Conservation (phyloP, 1,140 invertebrate genomes). For the Heliconius nattereri region DNA sequence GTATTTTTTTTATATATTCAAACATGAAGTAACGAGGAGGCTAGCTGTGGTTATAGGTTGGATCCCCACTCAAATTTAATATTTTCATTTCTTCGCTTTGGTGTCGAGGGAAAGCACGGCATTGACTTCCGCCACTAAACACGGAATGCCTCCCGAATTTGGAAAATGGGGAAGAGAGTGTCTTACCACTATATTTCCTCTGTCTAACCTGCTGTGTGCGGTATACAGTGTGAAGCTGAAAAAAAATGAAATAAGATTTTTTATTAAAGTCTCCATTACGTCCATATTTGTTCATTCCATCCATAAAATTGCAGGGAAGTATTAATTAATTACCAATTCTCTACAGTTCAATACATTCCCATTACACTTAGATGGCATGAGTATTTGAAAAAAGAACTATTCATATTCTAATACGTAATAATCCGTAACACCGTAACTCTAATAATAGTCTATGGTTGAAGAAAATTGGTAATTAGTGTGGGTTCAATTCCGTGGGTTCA, state of each 20-base stretch:
- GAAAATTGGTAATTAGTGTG: conserved; percentile 54
- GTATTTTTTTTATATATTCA: background rate
- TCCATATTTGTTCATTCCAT: background rate
- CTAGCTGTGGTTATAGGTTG: no score
- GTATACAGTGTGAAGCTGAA: no score
- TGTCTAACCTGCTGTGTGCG: no score
- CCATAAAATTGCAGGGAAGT: background rate
- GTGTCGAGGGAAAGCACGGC: no score
- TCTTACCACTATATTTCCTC: no score
- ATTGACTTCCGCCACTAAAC: no score
- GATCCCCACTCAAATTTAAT: no score
- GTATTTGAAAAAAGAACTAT: background rate
- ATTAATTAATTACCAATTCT: background rate
- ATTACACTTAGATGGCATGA: background rate
- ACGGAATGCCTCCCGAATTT: no score
- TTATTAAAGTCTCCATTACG: background rate
- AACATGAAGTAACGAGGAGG: no score
- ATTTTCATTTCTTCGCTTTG: no score
- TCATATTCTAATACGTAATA: conserved; percentile 21
- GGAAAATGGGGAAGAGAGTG: no score
- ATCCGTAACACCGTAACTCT: conserved; percentile 17
- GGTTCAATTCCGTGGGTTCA: conserved; percentile 28
- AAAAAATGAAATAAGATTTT: background rate
- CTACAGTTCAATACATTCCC: background rate
- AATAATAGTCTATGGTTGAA: conserved; percentile 33